Evolutionary conservation across 2,797 vertebrate genomes (phyloP), one percentile per base, ranked within the genome.

Genomic region (Acanthurus leucopareius): DNA sequence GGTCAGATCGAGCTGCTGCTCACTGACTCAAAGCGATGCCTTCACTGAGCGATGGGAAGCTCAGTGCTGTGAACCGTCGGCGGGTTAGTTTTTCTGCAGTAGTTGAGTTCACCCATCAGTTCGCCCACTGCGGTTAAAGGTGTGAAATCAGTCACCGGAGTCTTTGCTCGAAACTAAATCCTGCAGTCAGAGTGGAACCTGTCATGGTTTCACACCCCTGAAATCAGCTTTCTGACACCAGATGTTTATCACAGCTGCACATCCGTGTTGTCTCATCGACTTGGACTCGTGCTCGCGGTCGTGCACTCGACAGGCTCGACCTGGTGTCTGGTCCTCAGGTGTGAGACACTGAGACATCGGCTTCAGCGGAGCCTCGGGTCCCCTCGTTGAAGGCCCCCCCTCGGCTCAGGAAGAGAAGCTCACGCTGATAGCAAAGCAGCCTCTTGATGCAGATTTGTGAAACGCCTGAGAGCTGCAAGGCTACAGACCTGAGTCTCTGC

Each of bases 331-430:
- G 25, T 70, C 68, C 65, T 16, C 22, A 76, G 70, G 44, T 73
- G 73, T 67, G 76, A 79, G 79, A n/a, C n/a, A n/a, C n/a, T n/a
- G n/a, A 75, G 73, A 32, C 71, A 61, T 73, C 57, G 61, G 84
- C 74, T 57, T 70, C 65, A 65, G 73, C 66, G 42, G 82, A 8
- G 72, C 60, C 72, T 75, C 11, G 0, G 22, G 51, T 76, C 58
- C 62, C 28, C 75, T 83, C 77, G 80, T 79, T 88, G 79, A 80
- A 79, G 69, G 70, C 59, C 78, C 76, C 84, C 74, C 69, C 67
- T 80, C 92, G 87, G 88, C 87, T 83, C 69, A 48, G 82, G 74
- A 90, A 87, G 81, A 88, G 75, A 90, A 75, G 74, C 80, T 80
- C 72, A 83, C 57, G 17, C 83, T 69, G 69, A 86, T 83, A 88